Evolutionary conservation across 2,797 vertebrate genomes (phyloP).

Genomic region (Trachops cirrhosus): DNA sequence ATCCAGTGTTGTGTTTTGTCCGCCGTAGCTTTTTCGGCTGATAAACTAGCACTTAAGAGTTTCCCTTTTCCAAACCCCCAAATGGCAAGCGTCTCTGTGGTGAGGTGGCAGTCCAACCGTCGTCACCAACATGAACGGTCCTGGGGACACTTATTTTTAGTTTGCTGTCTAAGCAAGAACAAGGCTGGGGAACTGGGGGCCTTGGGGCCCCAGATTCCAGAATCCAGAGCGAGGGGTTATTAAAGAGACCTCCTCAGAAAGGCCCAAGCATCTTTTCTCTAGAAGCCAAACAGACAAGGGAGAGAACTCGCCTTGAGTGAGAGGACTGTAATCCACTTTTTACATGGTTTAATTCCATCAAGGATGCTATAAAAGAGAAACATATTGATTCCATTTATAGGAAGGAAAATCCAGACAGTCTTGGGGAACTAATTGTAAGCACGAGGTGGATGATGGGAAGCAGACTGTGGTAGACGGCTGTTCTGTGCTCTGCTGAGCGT

Average conservation of each 20-base stretch:
- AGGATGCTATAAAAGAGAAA: neutral
- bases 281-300: neutral
- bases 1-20: neutral
- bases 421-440: neutral
- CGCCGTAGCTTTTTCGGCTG: slow-evolving; percentile 55
- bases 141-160: slow-evolving; percentile 72
- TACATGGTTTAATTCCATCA: neutral
- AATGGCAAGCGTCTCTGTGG: slow-evolving; percentile 71
- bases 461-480: neutral
- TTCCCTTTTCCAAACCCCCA: slow-evolving; percentile 72
- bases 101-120: slow-evolving; percentile 33
- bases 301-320: neutral
- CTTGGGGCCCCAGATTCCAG: neutral
- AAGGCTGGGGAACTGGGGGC: neutral
- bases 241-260: neutral
- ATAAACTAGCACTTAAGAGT: slow-evolving; percentile 71
- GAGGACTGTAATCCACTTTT: neutral
- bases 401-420: neutral
- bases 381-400: neutral
- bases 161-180: slow-evolving; percentile 17
- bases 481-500: neutral
- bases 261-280: neutral
- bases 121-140: neutral
- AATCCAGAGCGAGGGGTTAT: neutral
- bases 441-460: neutral